Evolutionary conservation across 2,888 invertebrate genomes (phyloP).

Genomic region (Pristionchus maxplancki): DNA sequence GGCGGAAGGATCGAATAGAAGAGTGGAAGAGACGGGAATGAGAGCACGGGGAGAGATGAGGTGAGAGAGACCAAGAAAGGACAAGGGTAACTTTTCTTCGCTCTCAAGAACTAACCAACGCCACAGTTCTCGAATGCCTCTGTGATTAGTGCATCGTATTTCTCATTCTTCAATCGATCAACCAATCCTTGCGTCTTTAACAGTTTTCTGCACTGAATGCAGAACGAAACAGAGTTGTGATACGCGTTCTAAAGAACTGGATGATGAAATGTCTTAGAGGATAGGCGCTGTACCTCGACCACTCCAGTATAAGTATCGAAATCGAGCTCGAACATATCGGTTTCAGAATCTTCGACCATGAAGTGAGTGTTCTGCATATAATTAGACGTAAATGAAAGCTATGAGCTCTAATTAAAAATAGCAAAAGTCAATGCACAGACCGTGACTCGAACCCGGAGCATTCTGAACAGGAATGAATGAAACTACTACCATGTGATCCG

Average conservation of each 20-base stretch:
- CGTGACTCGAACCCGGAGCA: too few relatives aligned
- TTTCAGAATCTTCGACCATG: background rate
- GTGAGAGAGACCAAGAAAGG: constrained; percentile 23
- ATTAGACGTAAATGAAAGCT: too few relatives aligned
- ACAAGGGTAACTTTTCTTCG: background rate
- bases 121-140: constrained; percentile 13
- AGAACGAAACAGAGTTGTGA: constrained; percentile 22
- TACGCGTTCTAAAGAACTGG: background rate
- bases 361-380: background rate
- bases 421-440: too few relatives aligned
- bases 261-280: too few relatives aligned
- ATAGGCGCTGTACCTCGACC: background rate
- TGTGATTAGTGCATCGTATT: background rate
- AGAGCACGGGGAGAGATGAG: background rate
- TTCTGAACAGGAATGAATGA: too few relatives aligned
- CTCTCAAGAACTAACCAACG: background rate
- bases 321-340: constrained; percentile 6
- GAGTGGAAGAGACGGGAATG: background rate
- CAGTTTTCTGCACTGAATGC: background rate
- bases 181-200: background rate
- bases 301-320: background rate
- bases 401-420: too few relatives aligned
- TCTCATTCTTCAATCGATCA: background rate
- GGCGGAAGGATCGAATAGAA: background rate
- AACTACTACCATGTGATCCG: constrained; percentile 31